Conservation (phyloP, 2,113 vertebrate species). For the Pollimyrus isidori region DNA sequence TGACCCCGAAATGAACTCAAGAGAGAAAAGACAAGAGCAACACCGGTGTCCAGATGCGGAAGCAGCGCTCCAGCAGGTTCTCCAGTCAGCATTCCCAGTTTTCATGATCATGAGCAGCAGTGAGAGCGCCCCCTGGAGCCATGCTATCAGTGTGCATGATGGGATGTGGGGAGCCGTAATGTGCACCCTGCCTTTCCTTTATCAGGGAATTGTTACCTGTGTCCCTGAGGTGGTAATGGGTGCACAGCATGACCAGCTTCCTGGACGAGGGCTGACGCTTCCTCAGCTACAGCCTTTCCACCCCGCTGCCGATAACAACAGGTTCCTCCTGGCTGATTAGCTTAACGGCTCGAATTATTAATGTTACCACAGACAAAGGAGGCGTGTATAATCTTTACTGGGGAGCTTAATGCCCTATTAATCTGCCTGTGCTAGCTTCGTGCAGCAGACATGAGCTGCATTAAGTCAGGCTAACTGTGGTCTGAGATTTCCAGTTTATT, state of each 20-base stretch:
- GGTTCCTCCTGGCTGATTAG: background rate
- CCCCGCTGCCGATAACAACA: background rate
- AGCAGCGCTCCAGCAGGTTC: background rate
- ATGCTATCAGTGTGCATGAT: background rate
- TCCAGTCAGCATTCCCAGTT: background rate
- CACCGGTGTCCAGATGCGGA: background rate
- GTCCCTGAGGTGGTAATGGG: background rate
- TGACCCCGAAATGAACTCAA: background rate
- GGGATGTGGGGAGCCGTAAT: background rate
- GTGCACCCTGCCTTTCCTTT: background rate
- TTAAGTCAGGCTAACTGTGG: constrained; percentile 17
- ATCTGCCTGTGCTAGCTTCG: constrained; percentile 5
- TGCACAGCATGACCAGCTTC: background rate
- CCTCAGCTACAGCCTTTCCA: background rate
- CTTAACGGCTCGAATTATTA: background rate
- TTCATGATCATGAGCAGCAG: background rate
- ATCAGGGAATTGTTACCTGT: background rate
- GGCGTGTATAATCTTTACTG: constrained; percentile 13
- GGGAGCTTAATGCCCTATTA: constrained; percentile 17
- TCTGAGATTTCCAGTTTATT: constrained; percentile 20
- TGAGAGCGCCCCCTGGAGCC: background rate
- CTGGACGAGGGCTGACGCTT: background rate
- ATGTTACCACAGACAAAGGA: constrained; percentile 12
- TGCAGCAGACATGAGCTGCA: background rate
- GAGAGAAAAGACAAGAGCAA: background rate